Conservation (phyloP, 2,888 invertebrate genomes). For the Entomobrya multifasciata region DNA sequence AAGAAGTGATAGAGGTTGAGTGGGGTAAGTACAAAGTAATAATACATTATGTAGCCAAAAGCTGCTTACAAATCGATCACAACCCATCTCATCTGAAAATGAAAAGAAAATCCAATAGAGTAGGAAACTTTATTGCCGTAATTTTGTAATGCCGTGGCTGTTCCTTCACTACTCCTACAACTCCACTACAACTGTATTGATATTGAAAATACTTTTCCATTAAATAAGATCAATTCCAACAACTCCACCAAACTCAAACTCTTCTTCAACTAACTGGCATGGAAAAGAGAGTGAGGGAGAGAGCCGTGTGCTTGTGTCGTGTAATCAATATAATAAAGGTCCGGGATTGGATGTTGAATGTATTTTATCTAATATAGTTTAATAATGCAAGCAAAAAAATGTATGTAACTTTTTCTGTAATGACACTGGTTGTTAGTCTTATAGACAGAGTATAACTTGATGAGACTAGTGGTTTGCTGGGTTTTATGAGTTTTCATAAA, state of each 20-base stretch:
- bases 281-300: neutral
- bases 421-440: neutral
- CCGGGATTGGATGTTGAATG: no score
- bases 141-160: constrained; percentile 5
- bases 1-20: neutral
- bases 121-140: constrained; percentile 24
- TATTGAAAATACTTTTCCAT: neutral
- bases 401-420: neutral
- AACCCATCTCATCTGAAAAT: constrained; percentile 10
- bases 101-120: constrained; percentile 44
- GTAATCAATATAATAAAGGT: constrained; percentile 9
- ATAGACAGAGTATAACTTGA: neutral
- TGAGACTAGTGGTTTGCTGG: neutral
- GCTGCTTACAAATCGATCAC: constrained; percentile 10
- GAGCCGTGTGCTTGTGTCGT: neutral
- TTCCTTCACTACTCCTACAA: neutral
- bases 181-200: neutral
- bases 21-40: neutral
- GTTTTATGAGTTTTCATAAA: neutral
- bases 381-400: no score
- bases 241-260: no score
- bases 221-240: constrained; percentile 31
- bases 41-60: constrained; percentile 16
- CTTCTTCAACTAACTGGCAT: neutral
- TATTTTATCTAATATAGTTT: no score